A percentile compares a stretch with the other conserved stretches of the same genome.
These are phyloP conservation scores for Podarcis lilfordi DNA, from an alignment of 2,797 vertebrate genomes.

Conservation along the genomic window DNA sequence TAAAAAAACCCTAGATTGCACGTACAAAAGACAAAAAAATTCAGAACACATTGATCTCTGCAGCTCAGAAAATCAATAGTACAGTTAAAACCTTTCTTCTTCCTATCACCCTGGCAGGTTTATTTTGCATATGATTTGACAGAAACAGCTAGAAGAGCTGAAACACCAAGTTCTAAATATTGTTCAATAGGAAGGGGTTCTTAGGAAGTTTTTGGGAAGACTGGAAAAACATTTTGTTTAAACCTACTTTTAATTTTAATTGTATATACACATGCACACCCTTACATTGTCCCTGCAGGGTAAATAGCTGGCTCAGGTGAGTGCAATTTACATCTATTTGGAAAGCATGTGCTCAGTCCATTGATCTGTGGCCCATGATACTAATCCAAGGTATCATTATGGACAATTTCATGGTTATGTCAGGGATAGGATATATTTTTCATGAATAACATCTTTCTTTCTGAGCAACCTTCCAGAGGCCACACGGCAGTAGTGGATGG, in stretches of 20 bases:
- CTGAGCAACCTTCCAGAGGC: too few species aligned
- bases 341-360: not conserved
- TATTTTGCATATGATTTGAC: slow-evolving; percentile 38
- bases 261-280: not conserved
- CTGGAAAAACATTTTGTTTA: not conserved
- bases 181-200: not conserved
- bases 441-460: too few species aligned
- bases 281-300: not conserved
- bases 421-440: too few species aligned
- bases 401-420: not conserved
- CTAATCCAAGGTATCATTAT: not conserved
- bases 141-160: slow-evolving; percentile 5
- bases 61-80: slow-evolving; percentile 41
- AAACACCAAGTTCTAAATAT: slow-evolving; percentile 13
- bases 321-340: not conserved
- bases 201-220: not conserved
- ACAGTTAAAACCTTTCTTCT: slow-evolving; percentile 17
- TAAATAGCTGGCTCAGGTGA: not conserved
- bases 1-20: slow-evolving; percentile 5
- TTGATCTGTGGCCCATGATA: not conserved
- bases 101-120: slow-evolving; percentile 20
- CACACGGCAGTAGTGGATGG: too few species aligned
- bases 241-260: not conserved
- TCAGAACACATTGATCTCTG: slow-evolving; percentile 16
- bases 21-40: slow-evolving; percentile 24